Base-by-base conservation (phyloP, 1,140 invertebrate genomes). In the Cryptotermes secundus region DNA sequence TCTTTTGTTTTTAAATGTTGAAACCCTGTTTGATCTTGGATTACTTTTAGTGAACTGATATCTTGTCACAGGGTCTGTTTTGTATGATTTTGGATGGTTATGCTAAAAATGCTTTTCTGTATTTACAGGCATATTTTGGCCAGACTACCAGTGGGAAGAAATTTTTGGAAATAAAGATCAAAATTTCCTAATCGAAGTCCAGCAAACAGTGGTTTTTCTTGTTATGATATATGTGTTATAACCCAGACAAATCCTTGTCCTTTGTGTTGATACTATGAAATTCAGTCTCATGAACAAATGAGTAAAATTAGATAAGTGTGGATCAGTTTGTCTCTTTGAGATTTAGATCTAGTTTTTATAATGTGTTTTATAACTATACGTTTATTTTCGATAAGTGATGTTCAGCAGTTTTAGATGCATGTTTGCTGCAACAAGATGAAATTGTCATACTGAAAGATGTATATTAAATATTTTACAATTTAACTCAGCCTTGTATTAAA, bases 131-230 rank as follows among this genome's bases (percentile, higher is more conserved):
- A 90, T 87, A 45, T 88, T 90, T 88, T 89, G 87, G 88, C 86
- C 88, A 84, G 89, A 88, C 88, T 88, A 88, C 88, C 88, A 87
- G 87, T 88, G 88, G 87, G 88, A 87, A 87, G 89, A 88, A 88
- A 87, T 89, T 89, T 91, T 90, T 90, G 90, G 88, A 91, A 91
- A 91, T 91, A 91, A 91, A 91, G 88, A 91, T 88, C 89, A 89
- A 89, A 91, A 90, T 91, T 91, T 87, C 87, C 86, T 86, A 85
- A 85, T 84, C 86, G 85, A 87, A 87, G 86, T 86, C 86, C 86
- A 86, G 79, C 87, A 88, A 86, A 87, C 85, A 86, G 86, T 87
- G 86, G 86, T 87, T 87, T 87, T 86, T 72, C 59, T 72, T 72
- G 59, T 72, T 31, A 72, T 72, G 26, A n/a, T n/a, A n/a, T 14